Base-by-base conservation (phyloP, 2,113 vertebrate species). In the human region DNA sequence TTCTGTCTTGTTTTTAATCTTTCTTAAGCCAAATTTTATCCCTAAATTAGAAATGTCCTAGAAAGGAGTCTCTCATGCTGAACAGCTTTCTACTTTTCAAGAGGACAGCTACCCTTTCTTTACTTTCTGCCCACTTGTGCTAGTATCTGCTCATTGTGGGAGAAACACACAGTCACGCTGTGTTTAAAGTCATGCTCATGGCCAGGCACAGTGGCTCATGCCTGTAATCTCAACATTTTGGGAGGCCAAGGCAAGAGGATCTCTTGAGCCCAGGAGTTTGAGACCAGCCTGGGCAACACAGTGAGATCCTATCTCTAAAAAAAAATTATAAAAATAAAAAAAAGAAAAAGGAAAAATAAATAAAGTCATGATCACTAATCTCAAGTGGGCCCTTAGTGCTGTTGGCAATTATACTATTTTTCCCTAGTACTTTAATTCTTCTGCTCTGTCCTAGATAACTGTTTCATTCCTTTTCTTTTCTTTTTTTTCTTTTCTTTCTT, bases 1-100 rank as follows among this genome's bases (percentile, higher is more conserved):
- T 76, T 18, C 50, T 64, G 38, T 96, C 48, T 91, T 89, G 25
- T 68, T 91, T 89, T 81, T 90, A n/a, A 43, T 70, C 25, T 85
- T 96, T 89, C 59, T 89, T 81, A 40, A 70, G 30, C 27, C 61
- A 64, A 76, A 70, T 40, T 50, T 27, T 16, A 38, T 68, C 32
- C 20, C 32, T 78, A 57, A 88, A 55, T 55, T 89, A 80, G 22
- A 45, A 81, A 61, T 78, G 27, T 55, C 86, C 50, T 48, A n/a
- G 73, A 81, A 52, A 90, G 40, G 8, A 89, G 12, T 45, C n/a
- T 73, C 27, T 66, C 45, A 81, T 55, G n/a, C 11, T 66, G 40
- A 43, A 55, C 12, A 27, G 22, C 27, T 86, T 61, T 27, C 12
- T 81, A 12, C 2, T n/a, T 48, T 81, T 94, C 85, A 50, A 40